Conservation (phyloP, 2,113 vertebrate species). For the Athene noctua region DNA sequence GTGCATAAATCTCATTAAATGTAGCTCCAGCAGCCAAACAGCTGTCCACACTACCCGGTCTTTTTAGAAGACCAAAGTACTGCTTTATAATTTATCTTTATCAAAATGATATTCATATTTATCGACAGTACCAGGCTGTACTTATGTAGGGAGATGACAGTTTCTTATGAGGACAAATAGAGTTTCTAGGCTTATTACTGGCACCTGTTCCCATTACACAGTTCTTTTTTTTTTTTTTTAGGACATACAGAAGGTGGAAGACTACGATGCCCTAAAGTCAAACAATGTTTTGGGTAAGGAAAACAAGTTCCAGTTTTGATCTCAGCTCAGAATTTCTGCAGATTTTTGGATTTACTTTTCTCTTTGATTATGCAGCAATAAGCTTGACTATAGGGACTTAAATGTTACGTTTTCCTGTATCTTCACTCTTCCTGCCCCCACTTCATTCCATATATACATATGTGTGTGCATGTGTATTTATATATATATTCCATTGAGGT, state of each 20-base stretch:
- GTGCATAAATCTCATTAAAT: constrained; percentile 59
- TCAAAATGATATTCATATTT: constrained; percentile 39
- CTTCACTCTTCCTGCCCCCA: neutral
- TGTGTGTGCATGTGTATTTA: accelerated
- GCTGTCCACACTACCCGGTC: constrained; percentile 2
- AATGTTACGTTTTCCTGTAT: neutral
- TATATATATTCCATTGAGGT: neutral
- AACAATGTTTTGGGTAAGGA: neutral
- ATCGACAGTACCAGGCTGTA: constrained; percentile 31
- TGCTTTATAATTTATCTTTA: constrained; percentile 57
- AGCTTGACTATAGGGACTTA: neutral
- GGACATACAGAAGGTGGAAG: neutral
- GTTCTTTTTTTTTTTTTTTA: neutral
- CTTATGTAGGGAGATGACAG: constrained; percentile 13
- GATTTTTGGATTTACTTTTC: neutral
- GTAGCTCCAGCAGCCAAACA: constrained; percentile 48
- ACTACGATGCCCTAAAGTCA: constrained; percentile 6
- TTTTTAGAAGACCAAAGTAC: constrained; percentile 53
- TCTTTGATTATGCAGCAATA: neutral
- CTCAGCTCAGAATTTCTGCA: neutral
- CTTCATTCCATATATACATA: neutral
- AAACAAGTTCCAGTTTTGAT: constrained; percentile 8
- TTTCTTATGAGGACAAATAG: constrained; percentile 42
- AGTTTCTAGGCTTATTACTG: constrained; percentile 33
- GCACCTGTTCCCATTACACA: constrained; percentile 39